Evolutionary conservation across 2,797 vertebrate species (phyloP).

Genomic region (Smutsia gigantea): DNA sequence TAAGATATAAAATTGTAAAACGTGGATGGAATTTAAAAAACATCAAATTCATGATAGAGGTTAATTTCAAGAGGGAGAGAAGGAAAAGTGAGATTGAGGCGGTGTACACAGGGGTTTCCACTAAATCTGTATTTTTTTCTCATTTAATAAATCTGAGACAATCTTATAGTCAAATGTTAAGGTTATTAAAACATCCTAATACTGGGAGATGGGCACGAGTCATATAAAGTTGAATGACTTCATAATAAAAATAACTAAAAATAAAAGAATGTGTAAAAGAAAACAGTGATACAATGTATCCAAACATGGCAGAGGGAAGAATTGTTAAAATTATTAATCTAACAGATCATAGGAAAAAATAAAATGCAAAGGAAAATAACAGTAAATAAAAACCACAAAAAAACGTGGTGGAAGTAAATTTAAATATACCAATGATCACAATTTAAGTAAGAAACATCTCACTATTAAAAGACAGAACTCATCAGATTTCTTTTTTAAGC

Average conservation of each 20-base stretch:
- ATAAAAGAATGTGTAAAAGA: not conserved
- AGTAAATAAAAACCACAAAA: not conserved
- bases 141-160: not conserved
- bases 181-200: conserved; percentile 18
- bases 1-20: not conserved
- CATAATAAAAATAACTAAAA: conserved; percentile 37
- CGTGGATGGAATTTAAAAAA: not conserved
- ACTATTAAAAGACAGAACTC: not conserved
- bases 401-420: not conserved
- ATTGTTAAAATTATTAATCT: not conserved
- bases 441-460: not conserved
- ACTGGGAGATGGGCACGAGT: not conserved
- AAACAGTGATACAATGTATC: not conserved
- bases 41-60: not conserved
- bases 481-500: not conserved
- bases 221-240: not conserved
- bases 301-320: not conserved
- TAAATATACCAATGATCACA: conserved; percentile 10
- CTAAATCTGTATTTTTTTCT: not conserved
- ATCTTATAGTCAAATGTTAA: not conserved
- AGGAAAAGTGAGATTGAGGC: not conserved
- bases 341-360: not conserved
- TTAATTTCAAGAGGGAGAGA: not conserved
- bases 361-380: not conserved
- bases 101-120: not conserved